phyloP scores from a whole-genome alignment of 2,113 vertebrate species.

The Potamarius usumacintae region DNA sequence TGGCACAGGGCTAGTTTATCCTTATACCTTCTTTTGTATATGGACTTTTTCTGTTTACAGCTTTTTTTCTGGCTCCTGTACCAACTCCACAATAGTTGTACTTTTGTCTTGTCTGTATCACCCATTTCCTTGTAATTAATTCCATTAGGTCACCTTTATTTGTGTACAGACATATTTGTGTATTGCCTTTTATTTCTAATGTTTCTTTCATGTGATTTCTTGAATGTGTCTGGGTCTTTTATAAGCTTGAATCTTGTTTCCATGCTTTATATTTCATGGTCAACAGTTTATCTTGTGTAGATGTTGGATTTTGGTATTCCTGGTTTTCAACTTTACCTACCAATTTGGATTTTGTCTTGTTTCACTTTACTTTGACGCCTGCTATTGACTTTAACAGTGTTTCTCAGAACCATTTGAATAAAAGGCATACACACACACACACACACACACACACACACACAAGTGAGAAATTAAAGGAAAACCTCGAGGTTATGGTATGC shows the following conservation, averaged over 20 bases:
- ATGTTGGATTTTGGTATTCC: not conserved
- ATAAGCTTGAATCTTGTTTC: not conserved
- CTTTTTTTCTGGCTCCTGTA: not conserved
- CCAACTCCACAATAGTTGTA: not conserved
- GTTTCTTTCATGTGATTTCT: not conserved
- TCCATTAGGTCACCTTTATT: too few relatives aligned
- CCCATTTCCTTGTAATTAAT: not conserved
- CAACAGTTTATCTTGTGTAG: not conserved
- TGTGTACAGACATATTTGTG: not conserved
- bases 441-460: not conserved
- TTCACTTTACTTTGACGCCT: not conserved
- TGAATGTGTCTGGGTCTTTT: not conserved
- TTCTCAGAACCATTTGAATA: not conserved
- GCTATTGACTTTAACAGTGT: not conserved
- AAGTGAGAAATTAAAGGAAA: not conserved
- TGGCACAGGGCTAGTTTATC: not conserved
- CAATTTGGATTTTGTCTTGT: not conserved
- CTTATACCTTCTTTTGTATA: not conserved
- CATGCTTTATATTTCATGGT: not conserved
- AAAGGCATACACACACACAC: not conserved
- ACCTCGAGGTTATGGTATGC: not conserved
- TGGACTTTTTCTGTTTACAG: not conserved
- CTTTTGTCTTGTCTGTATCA: not conserved
- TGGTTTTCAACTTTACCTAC: not conserved
- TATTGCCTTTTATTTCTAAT: not conserved